Percentiles rank a stretch among this genome's conserved stretches.
Conservation (phyloP, 2,113 vertebrate genomes). For the Ornithorhynchus anatinus region DNA sequence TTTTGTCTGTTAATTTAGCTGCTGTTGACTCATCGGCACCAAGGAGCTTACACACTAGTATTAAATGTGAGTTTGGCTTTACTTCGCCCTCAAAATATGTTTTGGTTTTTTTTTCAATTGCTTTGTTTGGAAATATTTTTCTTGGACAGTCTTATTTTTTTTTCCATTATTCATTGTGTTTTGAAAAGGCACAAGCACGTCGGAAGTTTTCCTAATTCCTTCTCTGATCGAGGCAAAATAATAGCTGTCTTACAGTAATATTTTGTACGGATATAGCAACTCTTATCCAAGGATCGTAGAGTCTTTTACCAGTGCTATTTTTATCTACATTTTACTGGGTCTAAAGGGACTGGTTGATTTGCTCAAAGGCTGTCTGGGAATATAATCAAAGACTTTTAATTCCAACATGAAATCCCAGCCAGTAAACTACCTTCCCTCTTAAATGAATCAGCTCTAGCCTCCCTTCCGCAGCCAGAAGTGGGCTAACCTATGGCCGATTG, state of each 20-base stretch:
- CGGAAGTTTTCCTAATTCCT: not conserved
- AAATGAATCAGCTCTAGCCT: not conserved
- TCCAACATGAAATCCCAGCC: not conserved
- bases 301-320: not conserved
- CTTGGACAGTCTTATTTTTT: constrained; percentile 30
- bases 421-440: not conserved
- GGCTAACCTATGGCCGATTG: no score
- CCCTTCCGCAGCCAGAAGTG: no score
- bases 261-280: not conserved
- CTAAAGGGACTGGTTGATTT: not conserved
- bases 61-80: constrained; percentile 65
- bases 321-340: not conserved
- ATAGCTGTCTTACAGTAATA: not conserved
- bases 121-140: constrained; percentile 62
- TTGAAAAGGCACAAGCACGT: not conserved
- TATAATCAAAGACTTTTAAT: not conserved
- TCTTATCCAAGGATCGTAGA: not conserved
- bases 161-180: constrained; percentile 23
- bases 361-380: not conserved
- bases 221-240: not conserved
- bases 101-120: constrained; percentile 33
- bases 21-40: constrained; percentile 66
- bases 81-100: constrained; percentile 52
- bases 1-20: constrained; percentile 62
- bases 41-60: constrained; percentile 49